phyloP scores from a whole-genome alignment of 2,113 vertebrate species.

The Tragulus kanchil region DNA sequence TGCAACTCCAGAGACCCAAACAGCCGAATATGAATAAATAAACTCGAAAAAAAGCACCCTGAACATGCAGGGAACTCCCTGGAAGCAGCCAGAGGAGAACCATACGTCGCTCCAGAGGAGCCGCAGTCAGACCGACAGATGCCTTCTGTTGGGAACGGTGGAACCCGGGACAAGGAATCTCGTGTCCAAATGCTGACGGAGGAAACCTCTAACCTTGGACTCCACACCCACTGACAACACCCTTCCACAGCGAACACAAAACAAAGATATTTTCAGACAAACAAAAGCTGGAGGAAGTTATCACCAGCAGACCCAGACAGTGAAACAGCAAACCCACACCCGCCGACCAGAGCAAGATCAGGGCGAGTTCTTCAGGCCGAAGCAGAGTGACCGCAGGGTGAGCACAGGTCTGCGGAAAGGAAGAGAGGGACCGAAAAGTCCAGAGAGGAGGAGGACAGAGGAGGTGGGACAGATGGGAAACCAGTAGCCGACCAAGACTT shows the following conservation, averaged over 20 bases:
- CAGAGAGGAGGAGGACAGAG: not conserved
- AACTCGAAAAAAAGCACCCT: too few species aligned
- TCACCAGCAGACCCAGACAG: not conserved
- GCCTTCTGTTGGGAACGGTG: not conserved
- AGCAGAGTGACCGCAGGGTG: not conserved
- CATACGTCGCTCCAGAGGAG: not conserved
- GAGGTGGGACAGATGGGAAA: not conserved
- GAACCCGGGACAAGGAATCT: not conserved
- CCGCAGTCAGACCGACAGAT: not conserved
- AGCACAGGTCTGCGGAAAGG: not conserved
- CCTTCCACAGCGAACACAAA: not conserved
- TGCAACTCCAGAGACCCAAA: too few species aligned
- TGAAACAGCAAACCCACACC: not conserved
- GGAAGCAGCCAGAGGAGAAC: not conserved
- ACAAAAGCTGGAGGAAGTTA: not conserved
- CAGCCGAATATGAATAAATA: too few species aligned
- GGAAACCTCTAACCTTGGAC: not conserved
- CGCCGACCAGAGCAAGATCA: not conserved
- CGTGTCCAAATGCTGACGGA: not conserved
- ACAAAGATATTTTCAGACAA: not conserved
- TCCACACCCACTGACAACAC: not conserved
- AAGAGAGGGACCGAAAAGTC: not conserved
- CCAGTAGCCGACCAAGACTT: not conserved
- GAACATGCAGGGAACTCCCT: not conserved
- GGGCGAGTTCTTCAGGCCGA: not conserved